These are phyloP conservation scores for Vireo altiloquus DNA, from an alignment of 2,113 vertebrate genomes.

Conservation along the genomic window DNA sequence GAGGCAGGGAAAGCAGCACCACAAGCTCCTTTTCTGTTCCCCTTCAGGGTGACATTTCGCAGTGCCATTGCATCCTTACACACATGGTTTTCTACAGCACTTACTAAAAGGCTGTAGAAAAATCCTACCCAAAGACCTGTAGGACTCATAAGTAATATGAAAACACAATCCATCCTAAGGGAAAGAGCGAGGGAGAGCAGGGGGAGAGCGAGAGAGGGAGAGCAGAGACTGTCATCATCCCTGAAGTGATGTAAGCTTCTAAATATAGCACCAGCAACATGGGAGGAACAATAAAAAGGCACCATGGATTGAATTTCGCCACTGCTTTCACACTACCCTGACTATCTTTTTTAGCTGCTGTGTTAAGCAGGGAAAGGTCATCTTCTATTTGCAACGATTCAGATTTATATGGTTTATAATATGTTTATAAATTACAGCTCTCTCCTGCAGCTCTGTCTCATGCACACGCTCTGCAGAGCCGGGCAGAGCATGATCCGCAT, in stretches of 20 bases:
- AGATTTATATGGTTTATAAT: background rate
- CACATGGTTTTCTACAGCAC: background rate
- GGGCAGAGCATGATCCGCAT: conserved; percentile 3
- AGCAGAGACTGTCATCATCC: conserved; percentile 79
- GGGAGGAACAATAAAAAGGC: conserved; percentile 78
- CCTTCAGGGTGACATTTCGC: background rate
- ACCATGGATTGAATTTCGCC: conserved; percentile 57
- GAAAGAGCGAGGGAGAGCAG: conserved; percentile 21
- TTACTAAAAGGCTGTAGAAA: conserved; percentile 26
- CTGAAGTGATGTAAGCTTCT: conserved; percentile 90
- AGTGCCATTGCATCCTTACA: background rate
- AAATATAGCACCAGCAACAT: conserved; percentile 85
- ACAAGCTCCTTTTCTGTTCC: background rate
- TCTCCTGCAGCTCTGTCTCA: background rate
- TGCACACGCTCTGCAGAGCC: background rate
- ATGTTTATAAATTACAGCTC: background rate
- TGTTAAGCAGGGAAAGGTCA: conserved; percentile 54
- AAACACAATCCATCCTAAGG: conserved; percentile 72
- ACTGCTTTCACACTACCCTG: background rate
- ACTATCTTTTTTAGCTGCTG: conserved; percentile 7
- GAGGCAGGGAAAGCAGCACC: background rate
- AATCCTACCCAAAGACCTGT: conserved; percentile 50
- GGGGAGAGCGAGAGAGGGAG: conserved; percentile 57
- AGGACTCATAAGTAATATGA: conserved; percentile 68
- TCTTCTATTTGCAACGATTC: background rate